Base-by-base conservation (phyloP, 1,140 invertebrate species). In the Brachionus rotundiformis region DNA sequence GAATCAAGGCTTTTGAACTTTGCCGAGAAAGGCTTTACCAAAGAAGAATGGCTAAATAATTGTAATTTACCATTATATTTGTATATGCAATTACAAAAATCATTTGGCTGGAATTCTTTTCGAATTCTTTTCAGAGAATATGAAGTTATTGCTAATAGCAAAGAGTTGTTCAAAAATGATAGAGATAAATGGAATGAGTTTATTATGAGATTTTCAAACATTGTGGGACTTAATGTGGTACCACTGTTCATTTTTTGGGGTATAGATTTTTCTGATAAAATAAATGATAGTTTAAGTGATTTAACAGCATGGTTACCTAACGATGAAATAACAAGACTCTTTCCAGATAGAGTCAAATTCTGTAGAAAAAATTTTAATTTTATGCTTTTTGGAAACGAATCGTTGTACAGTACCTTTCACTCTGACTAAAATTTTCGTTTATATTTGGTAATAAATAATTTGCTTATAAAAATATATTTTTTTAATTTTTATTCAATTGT, bases 171-270 rank as follows among this genome's bases (percentile, higher is more conserved):
- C 41, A 54, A 79, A 23, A 59, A 3, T 41, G 76, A 79, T 10
- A 11, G 10, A 23, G 47, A 79, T 19, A 79, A 79, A 79, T 79
- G 76, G 76, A 49, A 79, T 23, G 29, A 79, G n/a, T 79, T 54
- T 54, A 79, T 79, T 33, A n/a, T 33, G 11, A 33, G 76, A 39
- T 79, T 59, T 63, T 79, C 76, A 6, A 79, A 54, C 27, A 54
- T 59, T 36, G 76, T 79, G n/a, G 76, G 76, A 27, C 23, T 59
- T 7, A 63, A 79, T 41, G 76, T 79, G 2, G 16, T 27, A 33
- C 76, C 76, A 10, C 31, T 79, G 47, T 79, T 79, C 4, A 10
- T 19, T 25, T 79, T 79, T 63, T 79, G 76, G 76, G 76, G 47
- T 19, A 41, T 79, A 6, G 10, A 33, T 16, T 59, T 29, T 79